phyloP scores from a whole-genome alignment of 2,888 invertebrate species.

The Lydus trimaculatus region DNA sequence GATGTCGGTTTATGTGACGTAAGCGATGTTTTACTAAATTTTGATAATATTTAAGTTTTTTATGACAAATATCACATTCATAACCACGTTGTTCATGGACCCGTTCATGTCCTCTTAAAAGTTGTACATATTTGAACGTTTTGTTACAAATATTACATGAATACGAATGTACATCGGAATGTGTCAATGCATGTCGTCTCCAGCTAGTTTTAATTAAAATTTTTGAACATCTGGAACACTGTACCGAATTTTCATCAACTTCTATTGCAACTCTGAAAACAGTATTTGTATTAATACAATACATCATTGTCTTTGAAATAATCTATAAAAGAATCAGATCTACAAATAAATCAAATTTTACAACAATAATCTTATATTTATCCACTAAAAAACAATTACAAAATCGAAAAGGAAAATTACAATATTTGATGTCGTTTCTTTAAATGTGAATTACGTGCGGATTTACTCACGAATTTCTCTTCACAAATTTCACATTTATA shows the following conservation, averaged over 20 bases:
- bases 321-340: too few species aligned
- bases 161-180: background rate
- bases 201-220: background rate
- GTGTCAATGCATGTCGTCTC: background rate
- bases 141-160: background rate
- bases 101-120: too few species aligned
- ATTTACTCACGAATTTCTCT: background rate
- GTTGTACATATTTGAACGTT: background rate
- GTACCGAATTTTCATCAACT: background rate
- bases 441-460: background rate
- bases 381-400: background rate
- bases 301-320: background rate
- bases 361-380: background rate
- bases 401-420: background rate
- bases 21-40: too few species aligned
- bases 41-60: too few species aligned
- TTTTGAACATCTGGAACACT: background rate
- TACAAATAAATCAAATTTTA: too few species aligned
- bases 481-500: background rate
- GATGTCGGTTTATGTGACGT: too few species aligned
- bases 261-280: background rate
- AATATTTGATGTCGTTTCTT: background rate
- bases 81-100: too few species aligned
- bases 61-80: too few species aligned
- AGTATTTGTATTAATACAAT: background rate